Conservation (phyloP, 2,888 invertebrate genomes). For the Desoria tigrina region DNA sequence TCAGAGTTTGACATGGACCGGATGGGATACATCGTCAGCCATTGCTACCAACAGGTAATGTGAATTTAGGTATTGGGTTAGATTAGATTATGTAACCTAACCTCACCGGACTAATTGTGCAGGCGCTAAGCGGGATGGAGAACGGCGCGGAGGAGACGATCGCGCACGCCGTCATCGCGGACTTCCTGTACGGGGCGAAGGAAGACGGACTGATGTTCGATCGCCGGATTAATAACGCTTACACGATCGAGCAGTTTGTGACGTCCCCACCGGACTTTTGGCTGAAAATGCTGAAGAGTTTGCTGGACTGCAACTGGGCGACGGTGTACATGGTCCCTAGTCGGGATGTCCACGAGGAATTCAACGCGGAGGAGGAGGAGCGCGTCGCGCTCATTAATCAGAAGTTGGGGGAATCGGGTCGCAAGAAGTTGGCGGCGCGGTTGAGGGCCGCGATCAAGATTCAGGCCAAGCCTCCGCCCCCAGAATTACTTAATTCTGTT, state of each 20-base stretch:
- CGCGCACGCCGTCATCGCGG: slow-evolving; percentile 23
- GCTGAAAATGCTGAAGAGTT: slow-evolving; percentile 24
- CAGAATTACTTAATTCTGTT: slow-evolving; percentile 17
- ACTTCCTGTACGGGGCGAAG: slow-evolving; percentile 31
- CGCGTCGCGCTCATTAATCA: background rate
- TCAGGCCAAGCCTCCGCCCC: slow-evolving; percentile 5
- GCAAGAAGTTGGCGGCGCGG: slow-evolving; percentile 24
- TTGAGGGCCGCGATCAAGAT: slow-evolving; percentile 26
- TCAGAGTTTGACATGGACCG: slow-evolving; percentile 13
- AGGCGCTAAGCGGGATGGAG: slow-evolving; percentile 32
- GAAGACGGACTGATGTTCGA: slow-evolving; percentile 33
- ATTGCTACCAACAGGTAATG: slow-evolving; percentile 22
- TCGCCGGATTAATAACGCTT: slow-evolving; percentile 30
- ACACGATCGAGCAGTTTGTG: slow-evolving; percentile 35
- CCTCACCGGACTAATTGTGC: no score
- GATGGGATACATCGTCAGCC: slow-evolving; percentile 24
- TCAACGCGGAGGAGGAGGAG: background rate
- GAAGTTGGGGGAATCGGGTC: slow-evolving; percentile 14
- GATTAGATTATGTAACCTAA: no score
- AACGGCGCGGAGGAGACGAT: slow-evolving; percentile 29
- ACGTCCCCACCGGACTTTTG: slow-evolving; percentile 31
- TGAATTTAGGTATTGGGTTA: no score
- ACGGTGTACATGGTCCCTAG: slow-evolving; percentile 30
- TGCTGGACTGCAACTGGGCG: slow-evolving; percentile 31
- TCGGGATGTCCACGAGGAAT: background rate